Conservation (phyloP, 2,888 invertebrate species). For the Pterobdella sp. region DNA sequence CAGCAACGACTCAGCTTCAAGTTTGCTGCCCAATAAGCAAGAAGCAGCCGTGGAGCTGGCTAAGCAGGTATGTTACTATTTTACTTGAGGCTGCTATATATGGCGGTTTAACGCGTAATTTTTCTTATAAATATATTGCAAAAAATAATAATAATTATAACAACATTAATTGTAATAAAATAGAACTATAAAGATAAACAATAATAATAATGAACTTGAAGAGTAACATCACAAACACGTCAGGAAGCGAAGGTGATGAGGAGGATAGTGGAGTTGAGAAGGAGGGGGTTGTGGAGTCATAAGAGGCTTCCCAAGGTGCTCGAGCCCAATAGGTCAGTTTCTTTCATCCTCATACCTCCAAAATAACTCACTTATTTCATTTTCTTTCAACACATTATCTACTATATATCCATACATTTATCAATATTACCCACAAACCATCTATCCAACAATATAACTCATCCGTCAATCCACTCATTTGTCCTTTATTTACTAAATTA, state of each 20-base stretch:
- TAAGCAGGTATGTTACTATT: constrained; percentile 18
- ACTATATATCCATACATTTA: not conserved
- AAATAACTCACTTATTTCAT: not conserved
- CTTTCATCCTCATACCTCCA: not conserved
- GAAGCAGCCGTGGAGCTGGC: constrained; percentile 23
- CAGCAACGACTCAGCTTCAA: not conserved
- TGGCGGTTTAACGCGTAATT: too few relatives aligned
- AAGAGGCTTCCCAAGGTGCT: constrained; percentile 55
- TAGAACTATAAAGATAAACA: too few relatives aligned
- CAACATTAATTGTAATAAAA: too few relatives aligned
- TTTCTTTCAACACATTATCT: not conserved
- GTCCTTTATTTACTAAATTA: not conserved
- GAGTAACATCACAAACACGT: too few relatives aligned
- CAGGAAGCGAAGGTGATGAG: constrained; percentile 70
- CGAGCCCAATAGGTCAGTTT: constrained; percentile 22
- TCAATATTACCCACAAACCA: not conserved
- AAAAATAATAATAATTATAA: too few relatives aligned
- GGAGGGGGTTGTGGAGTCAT: constrained; percentile 88
- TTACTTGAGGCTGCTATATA: too few relatives aligned
- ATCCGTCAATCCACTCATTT: not conserved
- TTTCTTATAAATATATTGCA: too few relatives aligned
- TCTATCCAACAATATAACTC: not conserved
- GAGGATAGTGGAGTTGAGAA: constrained; percentile 78
- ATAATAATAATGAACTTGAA: too few relatives aligned
- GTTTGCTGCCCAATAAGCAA: constrained; percentile 7